Evolutionary conservation across 2,113 vertebrate genomes (phyloP).

Genomic region (Amphilophus citrinellus): DNA sequence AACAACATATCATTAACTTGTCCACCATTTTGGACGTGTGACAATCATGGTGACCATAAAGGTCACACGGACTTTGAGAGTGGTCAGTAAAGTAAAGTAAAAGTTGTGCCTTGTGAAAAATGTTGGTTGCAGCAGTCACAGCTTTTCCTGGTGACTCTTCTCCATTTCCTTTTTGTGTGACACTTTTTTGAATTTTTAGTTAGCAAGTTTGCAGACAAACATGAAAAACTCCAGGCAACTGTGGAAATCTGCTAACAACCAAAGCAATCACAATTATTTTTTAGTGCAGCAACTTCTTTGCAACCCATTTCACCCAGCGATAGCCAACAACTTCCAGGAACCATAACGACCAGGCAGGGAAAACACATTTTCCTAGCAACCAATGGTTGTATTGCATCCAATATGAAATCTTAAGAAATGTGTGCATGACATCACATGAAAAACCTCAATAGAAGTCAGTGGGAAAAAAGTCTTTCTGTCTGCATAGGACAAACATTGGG

Average conservation of each 20-base stretch:
- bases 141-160: neutral
- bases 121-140: neutral
- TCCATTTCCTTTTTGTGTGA: neutral
- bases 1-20: neutral
- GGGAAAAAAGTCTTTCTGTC: too few species aligned
- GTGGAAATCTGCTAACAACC: neutral
- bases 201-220: neutral
- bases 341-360: too few species aligned
- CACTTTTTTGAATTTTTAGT: neutral
- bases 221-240: neutral
- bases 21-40: neutral
- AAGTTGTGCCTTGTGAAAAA: neutral
- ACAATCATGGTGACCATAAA: neutral
- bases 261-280: neutral
- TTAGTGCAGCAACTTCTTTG: too few species aligned
- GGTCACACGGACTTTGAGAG: neutral
- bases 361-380: too few species aligned
- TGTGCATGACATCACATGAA: too few species aligned
- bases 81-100: neutral
- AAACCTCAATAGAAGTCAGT: too few species aligned
- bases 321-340: too few species aligned
- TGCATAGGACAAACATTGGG: too few species aligned
- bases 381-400: too few species aligned
- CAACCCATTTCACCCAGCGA: too few species aligned
- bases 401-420: too few species aligned